phyloP scores from a whole-genome alignment of 2,113 vertebrate species.

The Miniopterus natalensis region DNA sequence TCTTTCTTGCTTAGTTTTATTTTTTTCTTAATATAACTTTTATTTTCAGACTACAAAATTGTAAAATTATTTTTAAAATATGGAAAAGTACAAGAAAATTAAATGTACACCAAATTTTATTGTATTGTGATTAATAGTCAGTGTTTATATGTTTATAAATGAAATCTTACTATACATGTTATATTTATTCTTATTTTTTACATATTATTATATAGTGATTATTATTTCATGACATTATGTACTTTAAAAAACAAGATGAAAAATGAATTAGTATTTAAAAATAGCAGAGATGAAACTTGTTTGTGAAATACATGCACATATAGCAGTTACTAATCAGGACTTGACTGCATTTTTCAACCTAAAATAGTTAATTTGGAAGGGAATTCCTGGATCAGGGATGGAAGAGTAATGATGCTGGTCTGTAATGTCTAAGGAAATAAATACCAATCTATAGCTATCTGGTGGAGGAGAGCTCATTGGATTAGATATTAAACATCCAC shows the following conservation, averaged over 20 bases:
- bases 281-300: neutral
- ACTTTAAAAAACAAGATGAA: constrained; percentile 14
- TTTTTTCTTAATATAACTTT: neutral
- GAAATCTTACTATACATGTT: neutral
- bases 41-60: constrained; percentile 36
- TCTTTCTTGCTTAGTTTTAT: neutral
- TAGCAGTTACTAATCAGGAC: neutral
- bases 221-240: neutral
- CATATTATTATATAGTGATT: neutral
- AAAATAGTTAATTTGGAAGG: neutral
- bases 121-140: neutral
- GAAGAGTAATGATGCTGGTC: neutral
- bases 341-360: neutral
- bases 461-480: neutral
- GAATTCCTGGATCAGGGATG: neutral
- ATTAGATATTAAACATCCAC: neutral
- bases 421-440: neutral
- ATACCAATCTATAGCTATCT: neutral
- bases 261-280: neutral
- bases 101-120: neutral
- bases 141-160: neutral
- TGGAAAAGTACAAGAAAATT: neutral
- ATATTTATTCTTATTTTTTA: neutral
- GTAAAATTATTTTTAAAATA: neutral
- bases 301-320: neutral